Base-by-base conservation (phyloP, 2,797 vertebrate species). In the Natrix natrix region DNA sequence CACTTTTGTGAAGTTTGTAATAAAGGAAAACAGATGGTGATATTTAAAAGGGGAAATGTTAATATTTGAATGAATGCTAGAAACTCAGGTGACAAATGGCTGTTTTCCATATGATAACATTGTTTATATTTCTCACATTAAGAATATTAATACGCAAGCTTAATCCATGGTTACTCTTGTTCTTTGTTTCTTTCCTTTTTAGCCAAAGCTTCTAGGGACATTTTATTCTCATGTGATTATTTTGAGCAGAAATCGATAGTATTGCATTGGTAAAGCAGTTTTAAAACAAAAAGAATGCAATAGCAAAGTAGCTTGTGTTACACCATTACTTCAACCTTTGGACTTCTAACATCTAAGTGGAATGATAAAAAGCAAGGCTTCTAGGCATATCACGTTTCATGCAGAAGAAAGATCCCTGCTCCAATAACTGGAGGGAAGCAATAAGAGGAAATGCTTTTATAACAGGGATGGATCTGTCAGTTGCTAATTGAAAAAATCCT, bases 81-180 rank as follows among this genome's bases (percentile, higher is more conserved):
- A 90, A 93, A 93, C 59, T 90, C 55, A 56, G 63, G 74, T 83
- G 86, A 93, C 60, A 88, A 93, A 93, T 93, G 66, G 24, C 66
- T 83, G 14, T 89, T 83, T 93, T 66, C 66, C 59, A 88, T 59
- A 83, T 78, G 11, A 61, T 37, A 61, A 14, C 10, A 43, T 91
- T 61, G 78, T 88, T 74, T 69, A 86, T 86, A 59, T 63, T 22
- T 48, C 52, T 89, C 57, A 86, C 12, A 61, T 93, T 89, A 86
- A n/a, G 43, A 91, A 43, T 88, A 93, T 93, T 93, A 93, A 88
- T 91, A 20, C 86, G 69, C 8, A 63, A 61, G n/a, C n/a, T 22
- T 24, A 83, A 52, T 83, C 69, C 17, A 69, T 91, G 24, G 37
- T 20, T 32, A 91, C 28, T 60, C n/a, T 63, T 54, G 14, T 93